These are phyloP conservation scores for Mesoclemmys tuberculata DNA, from an alignment of 2,113 vertebrate genomes.

Conservation along the genomic window DNA sequence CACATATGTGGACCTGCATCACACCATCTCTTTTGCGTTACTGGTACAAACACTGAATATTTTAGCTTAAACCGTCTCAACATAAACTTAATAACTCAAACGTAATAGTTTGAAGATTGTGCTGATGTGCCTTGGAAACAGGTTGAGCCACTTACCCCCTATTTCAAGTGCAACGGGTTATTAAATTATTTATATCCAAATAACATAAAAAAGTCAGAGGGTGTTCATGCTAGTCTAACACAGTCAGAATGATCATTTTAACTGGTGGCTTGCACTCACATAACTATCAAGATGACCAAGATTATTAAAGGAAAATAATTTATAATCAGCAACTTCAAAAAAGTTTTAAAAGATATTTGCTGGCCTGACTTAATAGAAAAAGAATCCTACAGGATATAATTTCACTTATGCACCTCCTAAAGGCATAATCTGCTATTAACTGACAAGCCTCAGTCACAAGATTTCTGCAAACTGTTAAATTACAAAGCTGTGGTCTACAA, in stretches of 20 bases:
- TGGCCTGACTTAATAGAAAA: background rate
- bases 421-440: background rate
- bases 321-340: background rate
- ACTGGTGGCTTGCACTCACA: background rate
- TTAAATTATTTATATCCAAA: background rate
- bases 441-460: background rate
- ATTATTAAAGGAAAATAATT: background rate
- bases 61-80: background rate
- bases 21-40: background rate
- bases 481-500: background rate
- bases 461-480: background rate
- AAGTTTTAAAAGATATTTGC: background rate
- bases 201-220: background rate
- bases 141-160: background rate
- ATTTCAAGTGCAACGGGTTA: rapidly evolving
- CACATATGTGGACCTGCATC: background rate
- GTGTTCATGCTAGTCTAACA: background rate
- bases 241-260: background rate
- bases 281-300: background rate
- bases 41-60: background rate
- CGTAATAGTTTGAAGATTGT: too few species aligned
- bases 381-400: background rate
- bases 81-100: too few species aligned
- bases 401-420: background rate
- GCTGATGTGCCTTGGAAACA: background rate